phyloP scores from a whole-genome alignment of 2,113 vertebrate genomes.

The Desmodus rotundus region DNA sequence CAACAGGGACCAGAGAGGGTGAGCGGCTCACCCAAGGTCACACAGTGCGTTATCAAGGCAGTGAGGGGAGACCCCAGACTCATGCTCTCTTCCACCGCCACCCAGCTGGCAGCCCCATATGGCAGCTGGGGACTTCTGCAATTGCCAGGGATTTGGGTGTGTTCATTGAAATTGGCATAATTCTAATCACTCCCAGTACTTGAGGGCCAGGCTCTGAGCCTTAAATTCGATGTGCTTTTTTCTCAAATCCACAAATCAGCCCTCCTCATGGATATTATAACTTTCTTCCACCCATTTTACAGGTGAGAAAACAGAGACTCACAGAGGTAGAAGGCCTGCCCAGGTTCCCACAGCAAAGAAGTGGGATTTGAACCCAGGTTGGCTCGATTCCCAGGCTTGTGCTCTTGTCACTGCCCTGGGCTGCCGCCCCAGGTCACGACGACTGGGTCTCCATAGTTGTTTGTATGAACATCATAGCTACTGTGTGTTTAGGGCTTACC shows the following conservation, averaged over 20 bases:
- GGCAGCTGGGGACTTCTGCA: rapidly evolving
- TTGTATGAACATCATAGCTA: not conserved
- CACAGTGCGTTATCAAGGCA: slow-evolving; percentile 4
- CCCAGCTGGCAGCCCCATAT: not conserved
- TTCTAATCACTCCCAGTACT: not conserved
- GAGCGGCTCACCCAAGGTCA: not conserved
- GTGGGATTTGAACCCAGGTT: not conserved
- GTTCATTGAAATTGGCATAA: not conserved
- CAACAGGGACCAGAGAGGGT: slow-evolving; percentile 40
- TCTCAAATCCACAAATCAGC: not conserved
- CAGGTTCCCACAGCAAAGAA: not conserved
- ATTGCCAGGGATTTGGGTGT: not conserved
- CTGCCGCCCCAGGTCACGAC: not conserved
- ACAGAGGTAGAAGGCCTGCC: not conserved
- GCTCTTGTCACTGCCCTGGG: not conserved
- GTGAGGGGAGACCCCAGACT: not conserved
- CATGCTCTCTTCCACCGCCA: rapidly evolving
- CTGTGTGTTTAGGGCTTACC: not conserved
- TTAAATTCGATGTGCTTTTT: not conserved
- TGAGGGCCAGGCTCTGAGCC: not conserved
- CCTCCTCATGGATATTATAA: not conserved
- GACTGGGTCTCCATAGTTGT: rapidly evolving
- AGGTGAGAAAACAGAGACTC: not conserved
- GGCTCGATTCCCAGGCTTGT: not conserved
- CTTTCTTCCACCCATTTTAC: not conserved